Evolutionary conservation across 92 coral and sea anemone genomes (phyloP).

Genomic region (Desmophyllum pertusum): DNA sequence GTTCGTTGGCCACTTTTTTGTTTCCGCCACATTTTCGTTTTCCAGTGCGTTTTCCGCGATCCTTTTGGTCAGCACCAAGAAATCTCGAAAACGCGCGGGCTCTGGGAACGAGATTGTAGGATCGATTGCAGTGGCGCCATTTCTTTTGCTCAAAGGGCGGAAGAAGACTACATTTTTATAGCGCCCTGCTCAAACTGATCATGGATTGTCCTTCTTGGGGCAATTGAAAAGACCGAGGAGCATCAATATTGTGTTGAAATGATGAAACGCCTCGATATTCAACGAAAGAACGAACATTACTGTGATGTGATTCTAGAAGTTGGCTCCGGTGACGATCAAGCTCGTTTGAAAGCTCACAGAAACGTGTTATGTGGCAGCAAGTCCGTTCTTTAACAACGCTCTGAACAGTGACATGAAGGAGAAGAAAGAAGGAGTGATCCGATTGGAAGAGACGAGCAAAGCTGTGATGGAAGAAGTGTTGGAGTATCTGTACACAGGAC

Average conservation of each 20-base stretch:
- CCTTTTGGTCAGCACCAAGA: too few relatives aligned
- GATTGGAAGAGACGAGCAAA: slow-evolving; percentile 37
- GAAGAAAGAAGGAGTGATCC: slow-evolving; percentile 45
- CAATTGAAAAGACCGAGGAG: too few relatives aligned
- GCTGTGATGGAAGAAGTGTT: slow-evolving; percentile 38
- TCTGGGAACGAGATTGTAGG: too few relatives aligned
- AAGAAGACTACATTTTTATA: too few relatives aligned
- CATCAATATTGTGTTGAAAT: background rate
- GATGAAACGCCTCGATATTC: slow-evolving; percentile 15
- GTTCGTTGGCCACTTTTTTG: too few relatives aligned
- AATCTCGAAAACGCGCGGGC: too few relatives aligned
- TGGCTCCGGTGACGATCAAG: background rate
- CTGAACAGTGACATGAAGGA: slow-evolving; percentile 42
- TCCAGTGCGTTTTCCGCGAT: too few relatives aligned
- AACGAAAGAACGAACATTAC: background rate
- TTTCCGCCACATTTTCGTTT: too few relatives aligned
- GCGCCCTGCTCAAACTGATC: too few relatives aligned
- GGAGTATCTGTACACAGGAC: slow-evolving; percentile 24
- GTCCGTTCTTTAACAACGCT: background rate
- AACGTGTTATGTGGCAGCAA: background rate
- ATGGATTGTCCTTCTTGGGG: too few relatives aligned
- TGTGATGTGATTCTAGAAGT: slow-evolving; percentile 9
- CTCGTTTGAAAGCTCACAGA: slow-evolving; percentile 8
- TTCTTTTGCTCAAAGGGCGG: too few relatives aligned
- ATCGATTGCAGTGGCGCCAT: too few relatives aligned